Evolutionary conservation across 2,797 vertebrate genomes (phyloP).

Genomic region (Streptopelia turtur): DNA sequence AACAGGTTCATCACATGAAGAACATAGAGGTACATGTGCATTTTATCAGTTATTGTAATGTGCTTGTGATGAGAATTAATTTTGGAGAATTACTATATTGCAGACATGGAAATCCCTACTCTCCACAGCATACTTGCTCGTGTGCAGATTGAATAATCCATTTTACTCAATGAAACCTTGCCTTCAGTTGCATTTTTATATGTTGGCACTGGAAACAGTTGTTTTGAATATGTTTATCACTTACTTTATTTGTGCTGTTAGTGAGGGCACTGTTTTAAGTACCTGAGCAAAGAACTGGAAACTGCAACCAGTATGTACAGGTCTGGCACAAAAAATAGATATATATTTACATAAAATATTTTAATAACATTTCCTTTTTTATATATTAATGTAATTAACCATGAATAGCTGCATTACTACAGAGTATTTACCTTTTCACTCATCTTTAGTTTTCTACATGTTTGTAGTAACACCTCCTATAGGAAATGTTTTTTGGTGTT

Average conservation of each 20-base stretch:
- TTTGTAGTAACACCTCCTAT: background rate
- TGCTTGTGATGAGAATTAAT: background rate
- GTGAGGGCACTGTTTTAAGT: background rate
- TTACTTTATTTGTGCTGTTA: background rate
- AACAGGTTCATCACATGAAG: background rate
- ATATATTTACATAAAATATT: background rate
- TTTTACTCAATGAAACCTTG: background rate
- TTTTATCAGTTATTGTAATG: background rate
- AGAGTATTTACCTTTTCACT: background rate
- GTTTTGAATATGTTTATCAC: background rate
- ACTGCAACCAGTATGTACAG: background rate
- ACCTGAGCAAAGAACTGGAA: background rate
- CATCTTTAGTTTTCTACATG: background rate
- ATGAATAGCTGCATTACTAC: background rate
- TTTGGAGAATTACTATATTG: background rate
- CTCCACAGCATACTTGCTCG: background rate
- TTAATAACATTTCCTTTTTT: background rate
- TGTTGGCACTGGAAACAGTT: background rate
- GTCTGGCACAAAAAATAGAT: background rate
- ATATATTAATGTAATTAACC: background rate
- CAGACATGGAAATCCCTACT: background rate
- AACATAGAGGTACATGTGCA: rapidly evolving
- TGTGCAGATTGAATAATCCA: background rate
- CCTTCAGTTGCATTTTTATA: background rate
- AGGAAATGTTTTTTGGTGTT: background rate